These are phyloP conservation scores for Drosophila melanogaster DNA, from an alignment of 1,140 invertebrate genomes.

Conservation along the genomic window DNA sequence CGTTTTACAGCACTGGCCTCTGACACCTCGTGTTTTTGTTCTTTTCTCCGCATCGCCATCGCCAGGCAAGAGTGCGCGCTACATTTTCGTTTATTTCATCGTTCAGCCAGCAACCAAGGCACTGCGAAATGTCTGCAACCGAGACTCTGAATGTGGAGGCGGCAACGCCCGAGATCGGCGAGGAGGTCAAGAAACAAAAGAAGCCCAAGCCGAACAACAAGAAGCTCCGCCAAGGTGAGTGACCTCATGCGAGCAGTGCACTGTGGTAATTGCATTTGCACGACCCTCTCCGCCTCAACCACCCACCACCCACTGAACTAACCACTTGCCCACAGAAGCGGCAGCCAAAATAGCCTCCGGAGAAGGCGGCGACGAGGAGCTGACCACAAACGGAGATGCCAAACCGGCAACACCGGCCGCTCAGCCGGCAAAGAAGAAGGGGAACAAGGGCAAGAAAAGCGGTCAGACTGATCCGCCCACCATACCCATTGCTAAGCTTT, in stretches of 20 bases:
- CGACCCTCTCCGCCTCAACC: conserved; percentile 4
- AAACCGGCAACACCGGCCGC: conserved; percentile 85
- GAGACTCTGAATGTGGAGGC: conserved; percentile 60
- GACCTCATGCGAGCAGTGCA: conserved; percentile 45
- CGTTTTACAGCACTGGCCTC: conserved; percentile 5
- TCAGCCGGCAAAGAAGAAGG: conserved; percentile 87
- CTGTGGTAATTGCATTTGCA: conserved; percentile 21
- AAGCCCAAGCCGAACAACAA: conserved; percentile 84
- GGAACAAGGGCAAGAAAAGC: conserved; percentile 88
- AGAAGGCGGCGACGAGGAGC: conserved; percentile 84
- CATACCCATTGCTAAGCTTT: conserved; percentile 94
- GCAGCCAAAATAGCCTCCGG: conserved; percentile 70
- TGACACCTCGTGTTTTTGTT: conserved; percentile 50
- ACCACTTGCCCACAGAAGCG: conserved; percentile 57
- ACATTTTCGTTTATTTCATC: conserved; percentile 41
- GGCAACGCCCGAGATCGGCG: conserved; percentile 39
- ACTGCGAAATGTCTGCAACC: conserved; percentile 58
- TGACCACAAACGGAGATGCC: conserved; percentile 77
- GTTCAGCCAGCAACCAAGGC: conserved; percentile 19
- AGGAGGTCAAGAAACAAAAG: conserved; percentile 79
- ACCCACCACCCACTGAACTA: conserved; percentile 3
- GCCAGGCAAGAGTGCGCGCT: conserved; percentile 44
- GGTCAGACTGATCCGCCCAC: conserved; percentile 93
- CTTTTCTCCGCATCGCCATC: conserved; percentile 45
- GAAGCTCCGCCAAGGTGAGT: conserved; percentile 81